Base-by-base conservation (phyloP, 2,113 vertebrate genomes). In the Pao palembangensis region DNA sequence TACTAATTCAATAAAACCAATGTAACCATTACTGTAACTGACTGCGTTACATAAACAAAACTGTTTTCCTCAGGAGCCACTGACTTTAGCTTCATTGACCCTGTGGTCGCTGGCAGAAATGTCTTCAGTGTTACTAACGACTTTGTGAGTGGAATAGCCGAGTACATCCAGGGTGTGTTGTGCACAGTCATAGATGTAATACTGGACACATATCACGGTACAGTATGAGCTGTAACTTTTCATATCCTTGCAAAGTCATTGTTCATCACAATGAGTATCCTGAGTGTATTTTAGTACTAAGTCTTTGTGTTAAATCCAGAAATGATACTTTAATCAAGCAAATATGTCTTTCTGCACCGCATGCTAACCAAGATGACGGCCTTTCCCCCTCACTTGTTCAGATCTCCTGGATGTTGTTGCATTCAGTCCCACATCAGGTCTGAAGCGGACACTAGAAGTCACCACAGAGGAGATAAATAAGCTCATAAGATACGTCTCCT, bases 81-180 rank as follows among this genome's bases (percentile, higher is more conserved):
- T 55, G 82, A 82, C 34, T 5, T 83, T 44, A 85, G 77, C 73
- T 84, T 65, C 57, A 64, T 80, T 55, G 84, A 88, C 48, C 86
- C 86, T 0, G 82, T 88, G 73, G 69, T 59, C 18, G 49, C 78
- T 42, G 82, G 86, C 55, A 75, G 86, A 54, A 69, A 70, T 54
- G 28, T 25, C 64, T 85, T 85, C 67, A 67, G 1, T 48, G 55
- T 71, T 62, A 47, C 19, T 51, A 82, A 88, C 58, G 73, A 78
- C 52, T 69, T 75, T 75, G 60, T 83, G 55, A 72, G 68, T 59
- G 76, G 74, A 65, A 46, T 79, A 60, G 19, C 65, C 19, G 68
- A 47, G 63, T 67, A 76, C 57, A 58, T 84, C 51, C 78, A 78
- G 61, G 47, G 38, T 41, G 55, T 71, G 31, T 58, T 86, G 17